Evolutionary conservation across 2,113 vertebrate species (phyloP), one percentile per base, ranked within the genome.

Genomic region (Esox niger): DNA sequence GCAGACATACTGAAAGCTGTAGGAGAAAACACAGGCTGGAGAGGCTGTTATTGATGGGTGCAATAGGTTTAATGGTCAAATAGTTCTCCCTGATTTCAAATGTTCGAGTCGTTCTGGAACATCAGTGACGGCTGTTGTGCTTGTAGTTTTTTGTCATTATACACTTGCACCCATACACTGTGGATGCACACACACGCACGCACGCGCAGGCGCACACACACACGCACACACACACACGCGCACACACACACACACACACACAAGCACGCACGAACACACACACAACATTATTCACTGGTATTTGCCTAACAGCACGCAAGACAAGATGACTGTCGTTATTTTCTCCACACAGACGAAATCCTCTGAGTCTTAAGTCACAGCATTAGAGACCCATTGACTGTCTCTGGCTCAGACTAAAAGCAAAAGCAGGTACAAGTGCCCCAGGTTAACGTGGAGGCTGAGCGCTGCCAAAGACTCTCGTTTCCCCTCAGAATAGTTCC

Each of bases 21-120:
- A 47, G 66, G 61, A 64, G 61, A 67, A 70, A 78, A 76, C 73
- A 76, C 32, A 38, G 35, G 15, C 35, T 38, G 13, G 35, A 38
- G 35, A 4, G 35, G 13, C 35, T 38, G 10, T 13, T 15, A 4
- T 0, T 8, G 13, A 66, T 17, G 3, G 21, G 21, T n/a, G 2
- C 21, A 21, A 15, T 49, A 49, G 6, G 8, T 49, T 49, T 17
- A 21, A 21, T 8, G 20, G 47, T 49, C 5, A 21, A 49, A 49
- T 8, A 21, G 20, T 49, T 49, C 15, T 13, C 9, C 11, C 47
- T 21, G 1, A 49, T 49, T 49, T 49, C 10, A 13, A 4, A 38
- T 3, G 35, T 2, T 2, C 11, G 35, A 38, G 35, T 11, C 35
- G 3, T 38, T 13, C 35, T 20, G 6, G 46, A 21, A 49, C 47